Evolutionary conservation across 2,888 invertebrate species (phyloP), one percentile per base, ranked within the genome.

Genomic region (Cremastobaeus sp.): DNA sequence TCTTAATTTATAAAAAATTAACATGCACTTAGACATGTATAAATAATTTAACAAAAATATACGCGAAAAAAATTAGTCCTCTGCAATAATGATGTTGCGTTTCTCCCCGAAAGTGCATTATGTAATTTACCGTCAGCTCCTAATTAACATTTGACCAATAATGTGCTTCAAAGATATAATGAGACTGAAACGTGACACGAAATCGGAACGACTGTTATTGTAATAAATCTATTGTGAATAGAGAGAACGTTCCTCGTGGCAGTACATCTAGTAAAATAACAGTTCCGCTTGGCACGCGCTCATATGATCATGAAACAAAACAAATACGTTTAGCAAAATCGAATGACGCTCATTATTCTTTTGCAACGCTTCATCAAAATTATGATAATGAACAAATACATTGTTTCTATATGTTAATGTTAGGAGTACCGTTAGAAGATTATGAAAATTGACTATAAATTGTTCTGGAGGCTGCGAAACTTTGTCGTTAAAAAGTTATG

Each of bases 141-240:
- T 50, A 55, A 59, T 55, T 60, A 54, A 66, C 66, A 55, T 66
- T 74, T 18, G 48, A 11, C 50, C 60, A 55, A 64, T 69, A 70
- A 66, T 74, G 69, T 45, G 59, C 50, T 37, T 41, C 37, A 20
- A 47, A 57, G 43, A 35, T 35, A 57, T 57, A 71, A 64, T 74
- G 52, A 62, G 57, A 60, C 66, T 20, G 55, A 30, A 32, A 71
- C 57, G 70, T 66, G 62, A 60, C 66, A 62, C 57, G 66, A 43
- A 50, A 54, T 12, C 37, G 20, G 47, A 66, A 66, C 52, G 50
- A 47, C 66, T 62, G 62, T 71, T 62, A 74, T 74, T 70, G 55
- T 66, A 74, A 70, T 65, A 74, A 74, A 74, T 48, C 50, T 70
- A 74, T 74, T 70, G 69, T 55, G 25, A 47, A 35, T 55, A 65